Base-by-base conservation (phyloP, 64 coral and sea anemone genomes). In the Stichodactyla helianthus region DNA sequence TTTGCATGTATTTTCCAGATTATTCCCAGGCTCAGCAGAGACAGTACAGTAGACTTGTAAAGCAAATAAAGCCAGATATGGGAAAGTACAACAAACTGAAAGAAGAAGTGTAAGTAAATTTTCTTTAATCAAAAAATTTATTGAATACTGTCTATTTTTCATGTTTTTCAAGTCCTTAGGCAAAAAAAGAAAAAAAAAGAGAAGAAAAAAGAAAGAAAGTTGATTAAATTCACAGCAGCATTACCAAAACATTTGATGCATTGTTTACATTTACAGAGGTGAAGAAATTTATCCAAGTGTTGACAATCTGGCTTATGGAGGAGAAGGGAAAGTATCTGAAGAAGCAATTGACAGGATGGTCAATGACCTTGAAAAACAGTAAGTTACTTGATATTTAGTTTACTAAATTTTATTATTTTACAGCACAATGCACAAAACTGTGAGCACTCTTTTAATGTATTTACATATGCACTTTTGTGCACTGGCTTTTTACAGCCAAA, bases 291-390 rank as follows among this genome's bases (percentile, higher is more conserved):
- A 84, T 54, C 95, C 89, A 7, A 90, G 83, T 82, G 95, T 94
- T 16, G 93, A 98, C 63, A 94, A 94, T 86, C 87, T 98, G 70
- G 85, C 59, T 79, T 98, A 98, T 90, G 95, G 95, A 85, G 95
- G 95, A 13, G 84, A 91, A 22, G 95, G 95, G 8, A 98, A 98
- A 65, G 95, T 98, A 54, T 83, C 95, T 9, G 83, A 84, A 84
- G 88, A 64, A 60, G 97, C 89, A 16, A 89, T 99, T 22, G 97
- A 99, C 74, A 92, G 97, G 52, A 99, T 99, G 97, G 97, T 99
- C 20, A 86, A 88, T 55, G 97, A 99, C 82, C 88, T 99, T 52
- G 93, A 99, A 51, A 99, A 99, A 92, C 97, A 99, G 97, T 99
- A 85, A 91, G 97, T 99, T 11, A 25, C 53, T 35, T 4, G 17